These are phyloP conservation scores for Bryconaethiops microstoma DNA, from an alignment of 2,797 vertebrate species.

Conservation along the genomic window DNA sequence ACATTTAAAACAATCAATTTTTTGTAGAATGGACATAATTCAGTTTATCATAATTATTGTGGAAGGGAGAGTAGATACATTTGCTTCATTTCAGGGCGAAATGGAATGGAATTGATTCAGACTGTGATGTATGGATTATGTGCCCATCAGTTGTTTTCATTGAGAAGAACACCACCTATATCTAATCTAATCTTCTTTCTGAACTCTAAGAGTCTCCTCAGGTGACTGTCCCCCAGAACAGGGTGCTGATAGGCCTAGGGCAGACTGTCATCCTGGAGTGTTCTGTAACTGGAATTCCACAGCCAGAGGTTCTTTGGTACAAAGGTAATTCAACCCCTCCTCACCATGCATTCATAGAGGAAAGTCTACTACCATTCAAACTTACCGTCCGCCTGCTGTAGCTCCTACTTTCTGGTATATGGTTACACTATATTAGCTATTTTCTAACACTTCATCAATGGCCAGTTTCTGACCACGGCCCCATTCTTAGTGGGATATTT, in stretches of 20 bases:
- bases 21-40: not conserved
- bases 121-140: no score
- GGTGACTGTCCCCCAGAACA: conserved; percentile 78
- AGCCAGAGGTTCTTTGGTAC: conserved; percentile 90
- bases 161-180: not conserved
- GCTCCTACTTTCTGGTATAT: not conserved
- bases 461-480: not conserved
- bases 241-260: conserved; percentile 87
- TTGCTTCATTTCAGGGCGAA: no score
- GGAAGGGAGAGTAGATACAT: no score
- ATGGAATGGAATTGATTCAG: not conserved
- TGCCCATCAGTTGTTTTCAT: not conserved
- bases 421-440: not conserved
- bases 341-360: not conserved
- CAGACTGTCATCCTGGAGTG: conserved; percentile 90
- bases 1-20: no score
- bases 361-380: not conserved
- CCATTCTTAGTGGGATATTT: not conserved
- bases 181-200: conserved; percentile 31
- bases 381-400: not conserved
- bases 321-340: conserved; percentile 82
- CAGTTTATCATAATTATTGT: not conserved
- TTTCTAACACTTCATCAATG: not conserved
- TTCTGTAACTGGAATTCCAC: conserved; percentile 85
- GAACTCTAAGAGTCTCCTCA: conserved; percentile 83